phyloP scores from a whole-genome alignment of 2,797 vertebrate genomes.

The Gallirallus australis region DNA sequence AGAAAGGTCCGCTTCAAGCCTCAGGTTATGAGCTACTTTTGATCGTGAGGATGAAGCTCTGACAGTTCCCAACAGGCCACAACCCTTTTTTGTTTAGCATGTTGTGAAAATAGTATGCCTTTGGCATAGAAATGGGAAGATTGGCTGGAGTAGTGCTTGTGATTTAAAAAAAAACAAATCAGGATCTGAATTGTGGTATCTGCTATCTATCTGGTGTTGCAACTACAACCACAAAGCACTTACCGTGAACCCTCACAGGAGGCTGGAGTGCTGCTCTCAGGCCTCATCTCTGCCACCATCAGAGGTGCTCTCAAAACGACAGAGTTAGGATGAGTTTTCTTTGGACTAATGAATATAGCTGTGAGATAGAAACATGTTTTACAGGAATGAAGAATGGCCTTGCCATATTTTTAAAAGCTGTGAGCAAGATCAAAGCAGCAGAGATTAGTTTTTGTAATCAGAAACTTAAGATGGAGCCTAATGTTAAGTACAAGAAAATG shows the following conservation, averaged over 20 bases:
- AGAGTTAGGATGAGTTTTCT: neutral
- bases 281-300: neutral
- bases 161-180: neutral
- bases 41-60: neutral
- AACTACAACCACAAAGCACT: neutral
- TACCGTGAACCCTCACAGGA: fast-evolving
- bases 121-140: neutral
- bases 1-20: neutral
- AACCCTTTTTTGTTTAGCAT: no score
- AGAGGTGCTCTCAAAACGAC: fast-evolving
- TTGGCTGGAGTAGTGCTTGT: neutral
- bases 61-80: neutral
- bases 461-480: neutral
- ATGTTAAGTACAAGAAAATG: fast-evolving
- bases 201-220: neutral
- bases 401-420: no score
- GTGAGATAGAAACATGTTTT: neutral
- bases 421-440: neutral
- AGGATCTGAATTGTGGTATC: neutral
- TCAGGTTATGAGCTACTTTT: neutral
- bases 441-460: neutral
- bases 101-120: neutral
- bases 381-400: neutral
- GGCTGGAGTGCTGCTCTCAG: neutral
- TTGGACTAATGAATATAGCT: no score